Evolutionary conservation across 1,140 invertebrate species (phyloP), one percentile per base, ranked within the genome.

Genomic region (Drosophila repletoides): DNA sequence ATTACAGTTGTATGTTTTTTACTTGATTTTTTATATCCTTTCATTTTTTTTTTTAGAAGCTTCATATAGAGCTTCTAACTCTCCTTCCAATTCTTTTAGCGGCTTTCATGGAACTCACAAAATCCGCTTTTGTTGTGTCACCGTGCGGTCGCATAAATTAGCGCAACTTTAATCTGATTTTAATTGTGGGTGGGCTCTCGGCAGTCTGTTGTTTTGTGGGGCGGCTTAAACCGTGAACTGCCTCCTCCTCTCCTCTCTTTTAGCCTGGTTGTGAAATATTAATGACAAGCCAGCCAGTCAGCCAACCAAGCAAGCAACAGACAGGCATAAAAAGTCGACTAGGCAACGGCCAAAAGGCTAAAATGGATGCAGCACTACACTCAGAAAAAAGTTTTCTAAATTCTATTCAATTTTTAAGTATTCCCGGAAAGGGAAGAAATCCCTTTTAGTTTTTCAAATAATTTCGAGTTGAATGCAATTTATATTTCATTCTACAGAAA

Each of bases 121-220:
- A 70, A 64, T 70, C 41, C 63, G 66, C 71, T 80, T 56, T 84
- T 86, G 80, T 80, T 86, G 72, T 84, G 80, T 76, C 80, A 73
- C 66, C 80, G 80, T 84, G 80, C 81, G 80, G 80, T 80, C 63
- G 80, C 80, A 84, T 84, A 84, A 84, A 84, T 84, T 84, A 84
- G 80, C 80, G 75, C 63, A 80, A 86, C 80, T 84, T 84, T 84
- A 84, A 84, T 84, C 80, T 86, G 80, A 84, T 84, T 84, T 84
- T 84, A 84, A 84, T 84, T 86, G 80, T 72, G 75, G 77, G 60
- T 63, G 74, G 80, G 7, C n/a, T n/a, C n/a, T n/a, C n/a, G n/a
- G n/a, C n/a, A n/a, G n/a, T n/a, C n/a, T 48, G 52, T 58, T 65
- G 61, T 71, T 72, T 79, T 73, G 68, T 61, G 52, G 34, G 53